A percentile compares a stretch with the other conserved stretches of the same genome.
These are phyloP conservation scores for Scelioninae gen. 2 DNA, from an alignment of 2,888 invertebrate species.

Conservation along the genomic window DNA sequence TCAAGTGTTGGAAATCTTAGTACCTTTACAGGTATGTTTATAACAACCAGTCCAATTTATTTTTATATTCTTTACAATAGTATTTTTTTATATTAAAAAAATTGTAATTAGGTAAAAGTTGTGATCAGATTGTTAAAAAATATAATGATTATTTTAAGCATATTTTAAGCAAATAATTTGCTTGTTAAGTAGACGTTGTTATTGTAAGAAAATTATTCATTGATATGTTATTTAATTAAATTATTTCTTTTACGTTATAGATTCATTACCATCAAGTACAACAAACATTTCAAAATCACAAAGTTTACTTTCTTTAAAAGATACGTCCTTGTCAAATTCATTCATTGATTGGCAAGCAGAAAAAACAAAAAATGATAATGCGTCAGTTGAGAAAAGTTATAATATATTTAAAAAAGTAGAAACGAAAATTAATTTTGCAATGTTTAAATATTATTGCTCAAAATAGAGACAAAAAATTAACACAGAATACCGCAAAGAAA, in stretches of 20 bases:
- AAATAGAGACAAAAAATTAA: constrained; percentile 53
- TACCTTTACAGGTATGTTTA: neutral
- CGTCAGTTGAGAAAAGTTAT: constrained; percentile 34
- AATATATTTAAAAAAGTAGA: constrained; percentile 61
- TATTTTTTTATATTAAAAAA: no score
- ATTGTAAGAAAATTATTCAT: neutral
- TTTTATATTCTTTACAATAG: neutral
- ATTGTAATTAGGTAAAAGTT: no score
- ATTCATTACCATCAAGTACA: constrained; percentile 5
- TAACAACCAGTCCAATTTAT: no score
- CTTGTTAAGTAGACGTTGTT: no score
- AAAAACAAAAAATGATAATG: constrained; percentile 40
- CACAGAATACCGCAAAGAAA: constrained; percentile 61
- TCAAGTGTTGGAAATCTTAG: neutral
- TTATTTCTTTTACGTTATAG: constrained; percentile 18
- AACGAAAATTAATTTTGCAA: constrained; percentile 66
- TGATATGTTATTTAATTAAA: neutral
- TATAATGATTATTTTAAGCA: no score
- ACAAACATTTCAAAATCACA: constrained; percentile 26
- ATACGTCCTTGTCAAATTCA: constrained; percentile 20
- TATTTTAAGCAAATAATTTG: no score
- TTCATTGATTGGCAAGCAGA: constrained; percentile 15
- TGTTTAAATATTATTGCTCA: constrained; percentile 63
- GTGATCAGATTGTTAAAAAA: no score
- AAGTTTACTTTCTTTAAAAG: constrained; percentile 33